Percentiles rank a stretch among this genome's conserved stretches.
These are phyloP conservation scores for Drosophila funebris DNA, from an alignment of 1,140 invertebrate species.

Conservation along the genomic window DNA sequence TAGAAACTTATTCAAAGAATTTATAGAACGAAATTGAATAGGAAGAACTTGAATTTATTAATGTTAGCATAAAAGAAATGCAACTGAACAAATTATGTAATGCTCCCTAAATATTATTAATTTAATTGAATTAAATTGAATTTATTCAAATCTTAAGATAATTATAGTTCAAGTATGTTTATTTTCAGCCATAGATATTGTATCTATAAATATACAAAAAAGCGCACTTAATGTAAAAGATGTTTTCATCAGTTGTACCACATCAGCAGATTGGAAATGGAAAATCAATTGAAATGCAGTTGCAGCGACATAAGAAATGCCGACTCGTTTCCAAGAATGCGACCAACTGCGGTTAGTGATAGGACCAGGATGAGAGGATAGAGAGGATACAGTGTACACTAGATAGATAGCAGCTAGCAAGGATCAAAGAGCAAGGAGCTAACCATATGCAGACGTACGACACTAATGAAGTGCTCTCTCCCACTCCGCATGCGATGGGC, in stretches of 20 bases:
- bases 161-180: too few species aligned
- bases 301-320: conserved; percentile 48
- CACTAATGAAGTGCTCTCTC: conserved; percentile 71
- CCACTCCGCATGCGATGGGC: not conserved
- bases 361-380: conserved; percentile 10
- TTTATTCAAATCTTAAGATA: too few species aligned
- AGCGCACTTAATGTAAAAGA: not conserved
- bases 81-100: too few species aligned
- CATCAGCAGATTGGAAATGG: conserved; percentile 16
- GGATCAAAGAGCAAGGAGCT: conserved; percentile 10
- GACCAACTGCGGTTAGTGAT: conserved; percentile 77
- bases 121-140: too few species aligned
- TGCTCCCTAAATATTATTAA: too few species aligned
- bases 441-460: conserved; percentile 43
- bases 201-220: too few species aligned
- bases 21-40: too few species aligned
- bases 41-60: too few species aligned
- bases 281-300: conserved; percentile 36
- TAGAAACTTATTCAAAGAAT: too few species aligned
- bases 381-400: not conserved
- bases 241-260: not conserved
- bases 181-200: too few species aligned
- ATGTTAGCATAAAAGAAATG: too few species aligned
- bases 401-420: conserved; percentile 16
- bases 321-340: conserved; percentile 65